These are phyloP conservation scores for Lamellibrachia columna DNA, from an alignment of 2,888 invertebrate species.

Conservation along the genomic window DNA sequence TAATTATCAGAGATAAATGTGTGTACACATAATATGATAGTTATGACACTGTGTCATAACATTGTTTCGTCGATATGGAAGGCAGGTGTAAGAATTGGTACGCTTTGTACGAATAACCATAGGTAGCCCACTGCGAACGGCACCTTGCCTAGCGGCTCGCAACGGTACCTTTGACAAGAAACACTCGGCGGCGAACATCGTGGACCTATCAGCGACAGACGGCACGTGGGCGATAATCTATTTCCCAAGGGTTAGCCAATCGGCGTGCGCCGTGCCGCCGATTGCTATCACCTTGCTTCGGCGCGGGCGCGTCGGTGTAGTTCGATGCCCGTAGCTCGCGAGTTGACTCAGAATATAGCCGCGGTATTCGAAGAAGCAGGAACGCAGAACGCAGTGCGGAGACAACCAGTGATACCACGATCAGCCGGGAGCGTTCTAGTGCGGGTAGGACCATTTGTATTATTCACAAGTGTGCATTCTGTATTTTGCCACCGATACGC, in stretches of 20 bases:
- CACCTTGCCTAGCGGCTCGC: neutral
- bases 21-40: no score
- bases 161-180: neutral
- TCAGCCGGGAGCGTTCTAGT: neutral
- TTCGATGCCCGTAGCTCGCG: neutral
- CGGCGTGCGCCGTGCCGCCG: neutral
- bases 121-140: neutral
- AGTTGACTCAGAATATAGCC: neutral
- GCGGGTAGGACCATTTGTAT: neutral
- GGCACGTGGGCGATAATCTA: neutral
- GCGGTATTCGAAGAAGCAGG: slow-evolving; percentile 6
- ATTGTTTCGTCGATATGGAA: no score
- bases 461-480: neutral
- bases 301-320: neutral
- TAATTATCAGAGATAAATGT: no score
- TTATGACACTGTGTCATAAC: no score
- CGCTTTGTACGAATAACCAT: no score
- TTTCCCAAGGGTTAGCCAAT: neutral
- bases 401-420: neutral
- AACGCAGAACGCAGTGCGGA: neutral
- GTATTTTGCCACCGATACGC: neutral
- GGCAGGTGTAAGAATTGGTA: no score
- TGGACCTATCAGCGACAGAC: neutral
- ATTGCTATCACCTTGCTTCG: neutral
- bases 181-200: neutral